phyloP scores from a whole-genome alignment of 2,888 invertebrate species.

The Allygus modestus region DNA sequence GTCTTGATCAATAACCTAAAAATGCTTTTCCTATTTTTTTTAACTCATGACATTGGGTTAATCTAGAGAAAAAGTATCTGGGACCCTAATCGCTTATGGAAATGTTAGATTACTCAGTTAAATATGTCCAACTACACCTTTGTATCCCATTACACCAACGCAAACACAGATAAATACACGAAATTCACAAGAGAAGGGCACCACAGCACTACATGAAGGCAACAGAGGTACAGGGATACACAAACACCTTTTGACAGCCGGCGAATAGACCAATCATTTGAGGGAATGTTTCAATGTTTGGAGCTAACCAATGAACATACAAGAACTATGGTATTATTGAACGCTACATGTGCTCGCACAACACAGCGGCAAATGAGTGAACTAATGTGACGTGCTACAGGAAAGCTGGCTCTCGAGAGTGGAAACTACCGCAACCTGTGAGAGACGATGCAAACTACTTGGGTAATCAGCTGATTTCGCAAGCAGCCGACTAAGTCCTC shows the following conservation, averaged over 20 bases:
- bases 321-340: slow-evolving; percentile 58
- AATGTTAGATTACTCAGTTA: neutral
- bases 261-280: slow-evolving; percentile 56
- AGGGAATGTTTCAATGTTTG: slow-evolving; percentile 54
- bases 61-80: neutral
- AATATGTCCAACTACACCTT: neutral
- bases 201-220: slow-evolving; percentile 43
- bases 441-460: neutral
- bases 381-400: neutral
- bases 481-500: neutral
- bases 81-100: neutral
- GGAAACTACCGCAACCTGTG: slow-evolving; percentile 5
- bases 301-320: slow-evolving; percentile 57
- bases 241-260: slow-evolving; percentile 61
- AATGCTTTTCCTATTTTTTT: neutral
- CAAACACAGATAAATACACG: neutral
- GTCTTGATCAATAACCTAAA: slow-evolving; percentile 14
- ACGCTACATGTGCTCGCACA: slow-evolving; percentile 25
- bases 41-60: neutral
- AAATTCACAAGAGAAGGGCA: slow-evolving; percentile 9
- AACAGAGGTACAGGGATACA: slow-evolving; percentile 54
- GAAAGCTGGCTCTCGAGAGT: neutral
- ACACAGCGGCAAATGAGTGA: slow-evolving; percentile 15
- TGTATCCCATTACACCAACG: neutral
- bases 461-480: neutral